Conservation (phyloP, 2,888 invertebrate genomes). For the Timandra comae region DNA sequence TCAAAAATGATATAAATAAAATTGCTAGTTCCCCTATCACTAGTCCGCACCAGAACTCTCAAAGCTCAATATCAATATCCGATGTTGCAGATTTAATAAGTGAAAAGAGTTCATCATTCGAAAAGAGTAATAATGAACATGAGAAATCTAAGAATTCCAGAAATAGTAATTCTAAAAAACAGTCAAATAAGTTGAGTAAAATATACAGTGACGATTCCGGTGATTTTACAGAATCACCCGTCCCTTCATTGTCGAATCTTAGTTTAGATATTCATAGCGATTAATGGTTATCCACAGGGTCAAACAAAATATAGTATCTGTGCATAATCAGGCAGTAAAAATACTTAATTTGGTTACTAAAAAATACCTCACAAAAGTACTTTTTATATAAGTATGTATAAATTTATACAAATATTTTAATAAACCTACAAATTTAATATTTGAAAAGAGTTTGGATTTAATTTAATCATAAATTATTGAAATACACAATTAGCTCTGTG, state of each 20-base stretch:
- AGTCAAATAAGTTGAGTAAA: conserved; percentile 31
- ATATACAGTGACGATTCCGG: conserved; percentile 56
- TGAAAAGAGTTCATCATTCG: conserved; percentile 46
- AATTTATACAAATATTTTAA: no score
- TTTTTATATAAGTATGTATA: no score
- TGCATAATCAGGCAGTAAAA: no score
- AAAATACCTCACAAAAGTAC: no score
- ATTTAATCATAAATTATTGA: no score
- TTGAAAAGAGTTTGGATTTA: no score
- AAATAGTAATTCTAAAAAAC: conserved; percentile 28
- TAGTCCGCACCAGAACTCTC: conserved; percentile 46
- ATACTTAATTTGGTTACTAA: no score
- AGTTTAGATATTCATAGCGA: conserved; percentile 69
- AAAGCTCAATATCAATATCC: conserved; percentile 62
- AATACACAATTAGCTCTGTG: no score
- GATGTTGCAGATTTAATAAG: conserved; percentile 67
- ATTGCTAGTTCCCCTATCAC: conserved; percentile 23
- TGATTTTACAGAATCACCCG: conserved; percentile 61
- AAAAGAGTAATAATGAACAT: conserved; percentile 22
- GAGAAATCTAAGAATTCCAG: conserved; percentile 22
- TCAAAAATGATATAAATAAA: conserved; percentile 28
- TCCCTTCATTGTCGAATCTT: conserved; percentile 64
- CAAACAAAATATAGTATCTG: no score
- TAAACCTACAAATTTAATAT: no score
- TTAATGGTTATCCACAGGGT: no score